Conservation (phyloP, 2,888 invertebrate species). For the Acanthacorydalis orientalis region DNA sequence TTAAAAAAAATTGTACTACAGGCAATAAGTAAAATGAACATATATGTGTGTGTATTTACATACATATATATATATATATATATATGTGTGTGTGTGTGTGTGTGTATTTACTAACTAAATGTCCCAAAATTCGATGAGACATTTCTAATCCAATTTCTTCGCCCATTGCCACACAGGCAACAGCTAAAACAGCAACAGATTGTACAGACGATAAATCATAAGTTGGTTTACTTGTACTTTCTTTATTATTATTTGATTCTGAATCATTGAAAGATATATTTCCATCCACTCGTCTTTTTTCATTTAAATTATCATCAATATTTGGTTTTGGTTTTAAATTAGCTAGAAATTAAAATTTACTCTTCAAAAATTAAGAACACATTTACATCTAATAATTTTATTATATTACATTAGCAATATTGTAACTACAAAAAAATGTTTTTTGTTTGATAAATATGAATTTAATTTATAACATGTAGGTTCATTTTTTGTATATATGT, state of each 20-base stretch:
- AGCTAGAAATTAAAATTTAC: not conserved
- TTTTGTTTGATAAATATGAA: too few relatives aligned
- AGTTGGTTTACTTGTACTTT: conserved; percentile 23
- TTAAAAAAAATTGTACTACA: not conserved
- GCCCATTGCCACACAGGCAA: conserved; percentile 91
- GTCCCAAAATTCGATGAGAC: conserved; percentile 89
- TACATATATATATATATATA: not conserved
- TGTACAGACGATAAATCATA: conserved; percentile 71
- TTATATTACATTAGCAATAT: too few relatives aligned
- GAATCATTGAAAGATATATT: conserved; percentile 17
- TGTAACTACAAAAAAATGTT: too few relatives aligned
- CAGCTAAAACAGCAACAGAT: conserved; percentile 88
- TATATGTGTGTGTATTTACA: too few relatives aligned
- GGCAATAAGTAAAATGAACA: not conserved
- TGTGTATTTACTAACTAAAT: conserved; percentile 45
- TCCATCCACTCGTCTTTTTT: not conserved
- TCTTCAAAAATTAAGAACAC: too few relatives aligned
- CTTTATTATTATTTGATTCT: conserved; percentile 23
- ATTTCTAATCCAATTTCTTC: conserved; percentile 98
- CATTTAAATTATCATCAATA: not conserved
- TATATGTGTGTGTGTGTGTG: conserved; percentile 1
- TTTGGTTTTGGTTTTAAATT: not conserved
- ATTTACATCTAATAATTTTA: too few relatives aligned
- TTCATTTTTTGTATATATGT: too few relatives aligned
- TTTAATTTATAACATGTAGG: too few relatives aligned